phyloP scores from a whole-genome alignment of 1,140 invertebrate genomes.

The Araneus ventricosus region DNA sequence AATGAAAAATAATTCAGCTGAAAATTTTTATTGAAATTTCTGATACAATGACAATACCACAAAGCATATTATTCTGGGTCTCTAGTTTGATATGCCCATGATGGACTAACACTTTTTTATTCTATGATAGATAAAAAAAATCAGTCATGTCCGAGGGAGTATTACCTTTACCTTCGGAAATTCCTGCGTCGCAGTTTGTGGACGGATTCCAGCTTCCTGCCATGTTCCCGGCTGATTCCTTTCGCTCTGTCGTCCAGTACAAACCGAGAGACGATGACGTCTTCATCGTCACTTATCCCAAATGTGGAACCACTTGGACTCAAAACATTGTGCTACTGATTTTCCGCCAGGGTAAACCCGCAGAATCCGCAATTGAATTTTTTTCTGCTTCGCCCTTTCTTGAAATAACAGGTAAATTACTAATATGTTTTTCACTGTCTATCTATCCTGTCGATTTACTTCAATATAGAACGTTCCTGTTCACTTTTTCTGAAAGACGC shows the following conservation, averaged over 20 bases:
- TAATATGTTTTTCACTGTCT: too few relatives aligned
- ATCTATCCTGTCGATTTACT: too few relatives aligned
- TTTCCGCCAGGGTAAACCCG: neutral
- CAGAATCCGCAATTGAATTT: neutral
- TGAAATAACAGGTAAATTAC: neutral
- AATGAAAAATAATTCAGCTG: too few relatives aligned
- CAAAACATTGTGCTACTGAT: conserved; percentile 49
- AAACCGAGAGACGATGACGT: conserved; percentile 68
- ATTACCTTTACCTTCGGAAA: neutral
- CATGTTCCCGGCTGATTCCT: conserved; percentile 10
- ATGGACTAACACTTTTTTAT: too few relatives aligned
- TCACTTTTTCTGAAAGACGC: too few relatives aligned
- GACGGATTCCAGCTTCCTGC: conserved; percentile 22
- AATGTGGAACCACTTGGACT: conserved; percentile 76
- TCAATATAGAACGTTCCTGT: too few relatives aligned
- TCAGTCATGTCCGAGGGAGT: too few relatives aligned
- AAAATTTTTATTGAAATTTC: too few relatives aligned
- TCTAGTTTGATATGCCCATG: too few relatives aligned
- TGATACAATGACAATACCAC: too few relatives aligned
- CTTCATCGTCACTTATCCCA: conserved; percentile 75
- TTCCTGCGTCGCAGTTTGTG: neutral
- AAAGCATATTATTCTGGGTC: too few relatives aligned
- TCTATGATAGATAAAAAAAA: too few relatives aligned
- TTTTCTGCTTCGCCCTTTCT: neutral
- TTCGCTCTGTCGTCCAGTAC: conserved; percentile 27